These are phyloP conservation scores for Polydrusus cervinus DNA, from an alignment of 2,888 invertebrate genomes.

Conservation along the genomic window DNA sequence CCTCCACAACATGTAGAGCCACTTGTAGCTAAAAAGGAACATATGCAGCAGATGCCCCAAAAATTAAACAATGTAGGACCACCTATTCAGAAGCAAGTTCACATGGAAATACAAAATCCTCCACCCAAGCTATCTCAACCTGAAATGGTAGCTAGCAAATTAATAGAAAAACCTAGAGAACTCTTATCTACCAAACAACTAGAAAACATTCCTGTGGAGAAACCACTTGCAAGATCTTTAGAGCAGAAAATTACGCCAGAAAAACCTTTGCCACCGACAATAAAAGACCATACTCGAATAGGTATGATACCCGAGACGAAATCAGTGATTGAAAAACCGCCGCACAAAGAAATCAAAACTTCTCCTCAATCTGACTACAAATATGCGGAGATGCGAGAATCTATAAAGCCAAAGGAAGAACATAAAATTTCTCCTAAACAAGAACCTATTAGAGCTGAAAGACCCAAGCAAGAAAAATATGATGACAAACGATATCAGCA, in stretches of 20 bases:
- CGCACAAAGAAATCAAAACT: conserved; percentile 70
- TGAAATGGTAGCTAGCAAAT: not conserved
- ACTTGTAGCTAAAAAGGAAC: not conserved
- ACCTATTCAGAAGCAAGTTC: not conserved
- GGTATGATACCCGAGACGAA: conserved; percentile 60
- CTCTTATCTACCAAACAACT: conserved; percentile 3
- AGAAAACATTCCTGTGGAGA: conserved; percentile 16
- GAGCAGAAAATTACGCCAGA: conserved; percentile 12
- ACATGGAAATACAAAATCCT: conserved; percentile 10
- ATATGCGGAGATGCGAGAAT: conserved; percentile 64
- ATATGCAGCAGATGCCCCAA: not conserved
- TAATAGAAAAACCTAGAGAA: conserved; percentile 21
- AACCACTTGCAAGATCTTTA: conserved; percentile 11
- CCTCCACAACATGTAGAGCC: conserved; percentile 14
- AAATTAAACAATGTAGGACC: not conserved
- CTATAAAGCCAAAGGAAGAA: conserved; percentile 69
- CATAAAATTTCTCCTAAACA: conserved; percentile 69
- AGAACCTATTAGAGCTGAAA: conserved; percentile 66
- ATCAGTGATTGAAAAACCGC: conserved; percentile 69
- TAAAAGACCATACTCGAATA: conserved; percentile 7
- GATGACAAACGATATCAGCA: conserved; percentile 67
- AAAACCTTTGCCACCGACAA: conserved; percentile 13
- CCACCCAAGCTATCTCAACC: not conserved
- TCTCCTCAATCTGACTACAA: conserved; percentile 72
- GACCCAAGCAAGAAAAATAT: conserved; percentile 71